Conservation (phyloP, 1,140 invertebrate genomes). For the Caerostris extrusa region DNA sequence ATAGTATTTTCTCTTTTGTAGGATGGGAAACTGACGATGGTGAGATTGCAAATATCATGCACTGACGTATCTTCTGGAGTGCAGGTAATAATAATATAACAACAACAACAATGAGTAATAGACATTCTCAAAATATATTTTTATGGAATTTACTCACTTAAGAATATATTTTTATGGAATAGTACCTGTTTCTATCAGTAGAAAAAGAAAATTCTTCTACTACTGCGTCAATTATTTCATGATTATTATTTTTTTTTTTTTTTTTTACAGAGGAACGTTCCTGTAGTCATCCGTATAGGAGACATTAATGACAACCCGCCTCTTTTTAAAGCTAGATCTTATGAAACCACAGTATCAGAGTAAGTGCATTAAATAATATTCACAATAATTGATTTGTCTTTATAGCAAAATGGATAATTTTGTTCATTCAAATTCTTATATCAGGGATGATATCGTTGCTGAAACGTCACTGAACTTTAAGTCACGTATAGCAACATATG, state of each 20-base stretch:
- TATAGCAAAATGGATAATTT: no score
- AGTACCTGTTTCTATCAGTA: no score
- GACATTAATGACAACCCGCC: slow-evolving; percentile 93
- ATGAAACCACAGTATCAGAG: slow-evolving; percentile 92
- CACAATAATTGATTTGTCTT: no score
- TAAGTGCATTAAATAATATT: slow-evolving; percentile 81
- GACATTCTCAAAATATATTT: neutral
- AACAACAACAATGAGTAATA: no score
- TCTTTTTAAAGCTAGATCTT: slow-evolving; percentile 86
- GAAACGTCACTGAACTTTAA: no score
- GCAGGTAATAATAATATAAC: slow-evolving; percentile 22
- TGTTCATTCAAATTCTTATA: no score
- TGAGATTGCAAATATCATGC: slow-evolving; percentile 73
- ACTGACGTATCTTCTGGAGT: slow-evolving; percentile 1
- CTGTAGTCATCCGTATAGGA: slow-evolving; percentile 93
- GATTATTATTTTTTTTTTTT: neutral
- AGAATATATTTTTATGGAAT: neutral
- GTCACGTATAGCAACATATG: no score
- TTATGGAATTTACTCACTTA: no score
- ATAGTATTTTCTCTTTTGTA: slow-evolving; percentile 11
- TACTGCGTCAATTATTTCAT: neutral
- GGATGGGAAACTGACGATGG: slow-evolving; percentile 70
- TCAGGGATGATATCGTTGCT: no score
- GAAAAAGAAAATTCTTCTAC: neutral
- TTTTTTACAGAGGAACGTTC: slow-evolving; percentile 86